Conservation (phyloP, 2,888 invertebrate genomes). For the Anthrax anthrax region DNA sequence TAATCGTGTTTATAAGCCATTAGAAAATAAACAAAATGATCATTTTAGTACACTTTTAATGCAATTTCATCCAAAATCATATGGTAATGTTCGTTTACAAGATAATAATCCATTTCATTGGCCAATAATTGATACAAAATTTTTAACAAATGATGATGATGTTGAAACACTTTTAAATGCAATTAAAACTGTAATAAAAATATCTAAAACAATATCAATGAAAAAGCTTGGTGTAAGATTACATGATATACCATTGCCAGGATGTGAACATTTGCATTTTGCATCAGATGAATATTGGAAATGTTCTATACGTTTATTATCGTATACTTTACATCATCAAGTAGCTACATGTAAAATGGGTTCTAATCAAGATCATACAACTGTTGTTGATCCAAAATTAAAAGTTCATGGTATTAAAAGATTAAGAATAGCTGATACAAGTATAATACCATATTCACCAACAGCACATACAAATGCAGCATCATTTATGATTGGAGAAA, state of each 20-base stretch:
- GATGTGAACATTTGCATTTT: conserved; percentile 36
- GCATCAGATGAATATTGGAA: conserved; percentile 52
- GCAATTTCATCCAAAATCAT: conserved; percentile 57
- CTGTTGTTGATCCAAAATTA: conserved; percentile 47
- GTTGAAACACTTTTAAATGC: conserved; percentile 44
- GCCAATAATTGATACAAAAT: conserved; percentile 69
- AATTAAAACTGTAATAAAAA: conserved; percentile 42
- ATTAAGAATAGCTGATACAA: conserved; percentile 48
- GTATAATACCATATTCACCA: conserved; percentile 45
- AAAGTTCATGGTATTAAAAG: conserved; percentile 42
- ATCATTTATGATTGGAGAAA: conserved; percentile 52
- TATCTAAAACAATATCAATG: conserved; percentile 42
- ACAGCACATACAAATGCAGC: conserved; percentile 51
- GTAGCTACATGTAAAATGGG: conserved; percentile 57
- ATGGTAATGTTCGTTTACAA: conserved; percentile 48
- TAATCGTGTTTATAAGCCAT: conserved; percentile 39
- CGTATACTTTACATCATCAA: conserved; percentile 46
- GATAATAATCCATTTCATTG: conserved; percentile 59
- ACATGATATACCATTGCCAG: conserved; percentile 37
- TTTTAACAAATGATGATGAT: conserved; percentile 52
- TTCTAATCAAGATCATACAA: conserved; percentile 39
- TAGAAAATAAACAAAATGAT: conserved; percentile 38
- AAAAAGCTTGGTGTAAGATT: conserved; percentile 40
- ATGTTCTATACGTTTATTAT: conserved; percentile 44
- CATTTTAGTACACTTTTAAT: conserved; percentile 47